Evolutionary conservation across 2,888 invertebrate genomes (phyloP), one percentile per base, ranked within the genome.

Genomic region (Eulithis testata): DNA sequence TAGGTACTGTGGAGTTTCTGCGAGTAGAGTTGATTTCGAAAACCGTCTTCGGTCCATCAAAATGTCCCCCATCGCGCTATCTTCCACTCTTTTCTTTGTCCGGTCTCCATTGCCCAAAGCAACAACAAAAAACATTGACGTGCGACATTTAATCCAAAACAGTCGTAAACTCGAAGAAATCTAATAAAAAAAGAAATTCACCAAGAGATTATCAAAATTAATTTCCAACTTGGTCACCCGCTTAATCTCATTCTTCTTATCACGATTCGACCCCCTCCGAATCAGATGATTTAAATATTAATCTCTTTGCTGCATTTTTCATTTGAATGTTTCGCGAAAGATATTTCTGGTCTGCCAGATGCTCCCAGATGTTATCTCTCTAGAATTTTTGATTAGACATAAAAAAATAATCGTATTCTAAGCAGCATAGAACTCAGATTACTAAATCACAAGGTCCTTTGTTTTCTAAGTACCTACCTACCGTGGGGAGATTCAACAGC

Each of bases 331-430:
- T 68, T 67, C 63, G 52, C 45, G 53, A 60, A 57, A 37, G 63
- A 60, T 62, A 69, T 70, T 62, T 58, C 67, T 67, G 51, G 58
- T 63, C 65, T 63, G 57, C 66, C 70, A 72, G 72, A 70, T 69
- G 70, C 52, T 21, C 21, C 66, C 70, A 70, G 72, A 70, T 69
- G 70, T 31, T 31, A 31, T 31, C 52, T 70, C 65, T 64, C 68
- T 63, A 53, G 51, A 62, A 51, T 59, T 62, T 65, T 65, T 40
- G 8, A 40, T 40, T 40, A 9, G 2, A 9, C 8, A 40, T 61
- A 59, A 65, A 68, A 55, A 59, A 37, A 50, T 57, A 40, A 40
- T 40, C 8, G 31, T 3, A 5, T 31, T 31, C 31, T 31, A 31
- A 6, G 6, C 5, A 31, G 6, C 6, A 6, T 31, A 4, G 31